Evolutionary conservation across 2,888 invertebrate genomes (phyloP).

Genomic region (Maniola hyperantus): DNA sequence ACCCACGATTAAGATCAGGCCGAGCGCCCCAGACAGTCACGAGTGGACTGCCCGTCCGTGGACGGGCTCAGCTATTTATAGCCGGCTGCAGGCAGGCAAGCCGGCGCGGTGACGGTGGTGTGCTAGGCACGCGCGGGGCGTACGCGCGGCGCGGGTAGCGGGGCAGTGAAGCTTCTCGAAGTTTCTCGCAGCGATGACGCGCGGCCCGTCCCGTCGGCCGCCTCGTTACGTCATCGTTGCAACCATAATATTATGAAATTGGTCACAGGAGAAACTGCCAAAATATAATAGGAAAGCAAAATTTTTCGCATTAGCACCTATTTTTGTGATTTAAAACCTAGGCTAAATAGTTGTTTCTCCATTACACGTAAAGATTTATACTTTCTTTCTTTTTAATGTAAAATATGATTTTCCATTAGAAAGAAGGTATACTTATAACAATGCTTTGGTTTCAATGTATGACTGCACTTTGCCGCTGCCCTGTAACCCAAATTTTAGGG

Average conservation of each 20-base stretch:
- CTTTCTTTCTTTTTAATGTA: constrained; percentile 22
- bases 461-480: constrained; percentile 23
- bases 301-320: not conserved
- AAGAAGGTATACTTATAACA: constrained; percentile 18
- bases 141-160: too few species aligned
- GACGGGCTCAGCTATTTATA: too few species aligned
- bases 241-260: not conserved
- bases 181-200: too few species aligned
- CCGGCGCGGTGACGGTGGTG: too few species aligned
- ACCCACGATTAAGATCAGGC: too few species aligned
- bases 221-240: too few species aligned
- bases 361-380: constrained; percentile 16
- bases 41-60: too few species aligned
- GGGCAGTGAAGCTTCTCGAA: too few species aligned
- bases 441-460: constrained; percentile 23
- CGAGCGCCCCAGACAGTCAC: too few species aligned
- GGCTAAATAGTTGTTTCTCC: not conserved
- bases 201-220: too few species aligned
- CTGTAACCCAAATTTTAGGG: constrained; percentile 8
- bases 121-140: too few species aligned
- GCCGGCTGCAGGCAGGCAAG: too few species aligned
- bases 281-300: not conserved
- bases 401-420: constrained; percentile 27
- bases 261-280: not conserved
- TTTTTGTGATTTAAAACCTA: constrained; percentile 1